phyloP scores from a whole-genome alignment of 2,797 vertebrate genomes.

The Clarias laeviceps region DNA sequence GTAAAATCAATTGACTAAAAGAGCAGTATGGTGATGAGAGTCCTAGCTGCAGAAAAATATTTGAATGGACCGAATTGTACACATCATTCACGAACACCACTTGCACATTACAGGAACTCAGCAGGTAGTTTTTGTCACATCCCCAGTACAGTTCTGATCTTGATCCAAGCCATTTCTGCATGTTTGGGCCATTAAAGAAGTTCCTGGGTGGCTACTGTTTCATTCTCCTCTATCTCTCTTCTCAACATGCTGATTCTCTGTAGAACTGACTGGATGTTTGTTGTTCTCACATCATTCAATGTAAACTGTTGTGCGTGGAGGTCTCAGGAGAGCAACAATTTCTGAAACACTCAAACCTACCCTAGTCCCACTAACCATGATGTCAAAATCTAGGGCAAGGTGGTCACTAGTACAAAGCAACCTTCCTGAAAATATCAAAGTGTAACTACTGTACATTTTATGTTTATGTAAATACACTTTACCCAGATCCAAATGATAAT shows the following conservation, averaged over 20 bases:
- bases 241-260: background rate
- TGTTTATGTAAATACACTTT: background rate
- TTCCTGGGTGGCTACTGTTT: too few relatives aligned
- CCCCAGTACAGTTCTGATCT: too few relatives aligned
- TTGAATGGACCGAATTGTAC: too few relatives aligned
- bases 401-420: background rate
- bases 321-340: background rate
- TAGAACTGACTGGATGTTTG: background rate
- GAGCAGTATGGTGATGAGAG: too few relatives aligned
- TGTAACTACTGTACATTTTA: background rate
- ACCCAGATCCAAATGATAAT: background rate
- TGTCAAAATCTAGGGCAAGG: background rate
- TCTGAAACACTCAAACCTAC: background rate
- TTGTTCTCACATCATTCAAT: background rate
- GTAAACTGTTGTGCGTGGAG: background rate
- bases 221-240: background rate
- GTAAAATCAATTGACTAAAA: too few relatives aligned
- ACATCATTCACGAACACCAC: too few relatives aligned
- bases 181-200: too few relatives aligned
- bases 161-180: too few relatives aligned
- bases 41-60: too few relatives aligned
- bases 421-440: background rate
- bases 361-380: background rate
- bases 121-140: too few relatives aligned
- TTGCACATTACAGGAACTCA: too few relatives aligned